A percentile compares a stretch with the other conserved stretches of the same genome.
phyloP scores from a whole-genome alignment of 2,888 invertebrate species.

The Auanema freiburgensis region DNA sequence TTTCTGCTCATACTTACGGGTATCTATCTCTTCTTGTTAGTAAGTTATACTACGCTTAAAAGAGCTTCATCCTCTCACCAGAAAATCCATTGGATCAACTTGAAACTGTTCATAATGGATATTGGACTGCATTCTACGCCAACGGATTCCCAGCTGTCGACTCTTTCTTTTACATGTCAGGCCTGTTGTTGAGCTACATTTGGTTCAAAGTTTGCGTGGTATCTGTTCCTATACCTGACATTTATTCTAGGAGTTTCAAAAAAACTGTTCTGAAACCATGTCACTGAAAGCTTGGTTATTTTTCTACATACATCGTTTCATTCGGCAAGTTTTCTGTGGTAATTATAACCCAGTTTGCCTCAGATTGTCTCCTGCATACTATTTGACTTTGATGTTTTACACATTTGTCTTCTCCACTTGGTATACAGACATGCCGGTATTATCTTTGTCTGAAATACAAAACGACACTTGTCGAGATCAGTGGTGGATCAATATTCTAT shows the following conservation, averaged over 20 bases:
- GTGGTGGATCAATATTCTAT: constrained; percentile 48
- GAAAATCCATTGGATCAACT: constrained; percentile 37
- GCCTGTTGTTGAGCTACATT: constrained; percentile 30
- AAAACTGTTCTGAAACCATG: not conserved
- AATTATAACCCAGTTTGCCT: not conserved
- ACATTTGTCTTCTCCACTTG: constrained; percentile 37
- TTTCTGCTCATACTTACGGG: constrained; percentile 27
- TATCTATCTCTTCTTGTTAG: constrained; percentile 7
- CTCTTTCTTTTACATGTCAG: constrained; percentile 40
- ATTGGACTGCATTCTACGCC: constrained; percentile 20
- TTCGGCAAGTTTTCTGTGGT: not conserved
- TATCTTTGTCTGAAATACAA: constrained; percentile 24
- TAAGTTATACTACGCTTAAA: not conserved
- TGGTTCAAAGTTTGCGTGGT: constrained; percentile 29
- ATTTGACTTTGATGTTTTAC: constrained; percentile 41
- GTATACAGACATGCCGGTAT: constrained; percentile 25
- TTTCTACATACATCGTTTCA: constrained; percentile 14
- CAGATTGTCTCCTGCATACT: constrained; percentile 45
- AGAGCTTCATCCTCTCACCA: constrained; percentile 14
- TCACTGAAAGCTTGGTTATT: constrained; percentile 14
- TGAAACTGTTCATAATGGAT: constrained; percentile 24
- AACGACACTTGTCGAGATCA: constrained; percentile 35
- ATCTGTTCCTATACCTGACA: not conserved
- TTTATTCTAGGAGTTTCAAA: constrained; percentile 1
- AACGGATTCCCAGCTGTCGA: constrained; percentile 38